Evolutionary conservation across 2,888 invertebrate species (phyloP).

Genomic region (Pristionchus arcanus): DNA sequence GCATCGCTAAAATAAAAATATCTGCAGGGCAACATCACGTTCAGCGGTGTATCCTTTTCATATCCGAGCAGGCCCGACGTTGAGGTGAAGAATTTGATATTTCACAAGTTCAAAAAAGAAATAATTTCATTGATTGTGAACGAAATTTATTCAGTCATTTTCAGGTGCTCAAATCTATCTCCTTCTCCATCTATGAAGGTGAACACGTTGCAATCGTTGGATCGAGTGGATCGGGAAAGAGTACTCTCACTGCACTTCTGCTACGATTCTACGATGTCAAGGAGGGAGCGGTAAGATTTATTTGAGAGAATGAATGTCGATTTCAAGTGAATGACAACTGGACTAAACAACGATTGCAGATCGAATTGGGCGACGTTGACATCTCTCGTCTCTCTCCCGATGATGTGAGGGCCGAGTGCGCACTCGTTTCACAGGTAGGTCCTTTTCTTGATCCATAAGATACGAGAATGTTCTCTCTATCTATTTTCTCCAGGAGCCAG

Average conservation of each 20-base stretch:
- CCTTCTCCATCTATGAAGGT: conserved; percentile 72
- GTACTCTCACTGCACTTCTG: conserved; percentile 75
- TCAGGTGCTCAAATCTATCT: conserved; percentile 70
- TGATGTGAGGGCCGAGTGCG: conserved; percentile 79
- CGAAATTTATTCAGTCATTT: too few species aligned
- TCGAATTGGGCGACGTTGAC: conserved; percentile 79
- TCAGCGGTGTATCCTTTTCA: conserved; percentile 87
- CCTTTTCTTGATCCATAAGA: too few species aligned
- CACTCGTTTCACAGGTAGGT: conserved; percentile 79
- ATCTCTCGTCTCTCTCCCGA: conserved; percentile 75
- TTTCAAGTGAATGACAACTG: not conserved
- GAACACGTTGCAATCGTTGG: conserved; percentile 78
- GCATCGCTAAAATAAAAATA: not conserved
- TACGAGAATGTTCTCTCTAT: too few species aligned
- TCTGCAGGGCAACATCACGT: conserved; percentile 82
- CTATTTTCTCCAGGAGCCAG: conserved; percentile 78
- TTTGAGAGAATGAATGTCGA: not conserved
- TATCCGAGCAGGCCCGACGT: conserved; percentile 88
- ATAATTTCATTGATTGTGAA: not conserved
- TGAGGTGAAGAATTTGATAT: conserved; percentile 62
- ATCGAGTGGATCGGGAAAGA: conserved; percentile 77
- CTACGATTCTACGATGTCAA: conserved; percentile 76
- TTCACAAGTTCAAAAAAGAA: too few species aligned
- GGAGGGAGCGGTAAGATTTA: conserved; percentile 66
- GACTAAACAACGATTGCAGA: conserved; percentile 61